Conservation (phyloP, 2,113 vertebrate genomes). For the Pampusana beccarii region DNA sequence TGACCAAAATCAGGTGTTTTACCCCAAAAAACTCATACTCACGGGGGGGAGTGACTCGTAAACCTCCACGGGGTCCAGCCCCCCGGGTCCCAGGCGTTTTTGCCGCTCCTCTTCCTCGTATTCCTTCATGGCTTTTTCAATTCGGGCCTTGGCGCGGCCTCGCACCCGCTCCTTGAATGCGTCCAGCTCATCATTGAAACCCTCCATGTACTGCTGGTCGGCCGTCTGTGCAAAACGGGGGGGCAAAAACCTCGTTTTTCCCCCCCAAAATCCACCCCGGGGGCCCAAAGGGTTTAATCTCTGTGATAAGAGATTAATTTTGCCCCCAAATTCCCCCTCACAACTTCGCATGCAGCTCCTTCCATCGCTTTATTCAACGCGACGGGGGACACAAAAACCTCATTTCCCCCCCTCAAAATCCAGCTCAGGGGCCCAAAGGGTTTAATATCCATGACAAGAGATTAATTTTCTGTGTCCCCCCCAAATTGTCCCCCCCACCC, state of each 20-base stretch:
- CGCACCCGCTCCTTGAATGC: constrained; percentile 90
- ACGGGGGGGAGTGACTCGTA: constrained; percentile 88
- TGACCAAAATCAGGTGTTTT: too few species aligned
- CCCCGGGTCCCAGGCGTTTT: constrained; percentile 89
- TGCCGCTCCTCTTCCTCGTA: constrained; percentile 90
- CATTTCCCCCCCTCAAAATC: too few species aligned
- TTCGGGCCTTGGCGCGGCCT: constrained; percentile 86
- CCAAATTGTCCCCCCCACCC: too few species aligned
- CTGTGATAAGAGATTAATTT: too few species aligned
- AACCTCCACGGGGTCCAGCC: constrained; percentile 90
- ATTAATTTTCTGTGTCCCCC: too few species aligned
- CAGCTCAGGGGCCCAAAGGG: too few species aligned
- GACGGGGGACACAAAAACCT: too few species aligned
- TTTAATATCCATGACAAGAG: too few species aligned
- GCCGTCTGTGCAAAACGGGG: constrained; percentile 75
- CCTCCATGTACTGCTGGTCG: constrained; percentile 93
- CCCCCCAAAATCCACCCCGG: rapidly evolving
- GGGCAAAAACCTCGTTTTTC: rapidly evolving
- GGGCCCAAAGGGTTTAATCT: too few species aligned
- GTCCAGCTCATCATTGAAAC: constrained; percentile 91
- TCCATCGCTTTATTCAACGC: too few species aligned
- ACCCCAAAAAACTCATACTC: not conserved
- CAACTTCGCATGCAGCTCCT: too few species aligned
- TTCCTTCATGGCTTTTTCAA: constrained; percentile 91
- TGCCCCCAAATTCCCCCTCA: too few species aligned